Base-by-base conservation (phyloP, 1,140 invertebrate genomes). In the Oncopodura yosiiana region DNA sequence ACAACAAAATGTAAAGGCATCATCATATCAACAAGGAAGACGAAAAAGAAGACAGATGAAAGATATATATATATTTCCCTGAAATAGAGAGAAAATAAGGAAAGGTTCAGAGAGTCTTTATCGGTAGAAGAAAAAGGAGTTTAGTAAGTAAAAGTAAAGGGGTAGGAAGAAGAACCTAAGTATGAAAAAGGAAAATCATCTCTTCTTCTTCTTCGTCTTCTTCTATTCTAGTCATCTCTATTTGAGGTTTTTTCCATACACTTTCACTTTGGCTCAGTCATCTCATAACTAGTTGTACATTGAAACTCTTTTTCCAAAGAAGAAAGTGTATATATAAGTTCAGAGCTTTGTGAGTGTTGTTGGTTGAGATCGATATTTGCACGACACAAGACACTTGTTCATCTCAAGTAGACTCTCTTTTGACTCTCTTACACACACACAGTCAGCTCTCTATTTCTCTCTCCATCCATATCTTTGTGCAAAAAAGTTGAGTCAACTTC, bases 291-390 rank as follows among this genome's bases (percentile, higher is more conserved):
- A 8, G 38, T 41, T 41, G 21, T 11, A 42, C 21, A 42, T 23
- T 42, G 39, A 19, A 16, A 18, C 11, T 18, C 19, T 21, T 0
- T 5, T n/a, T 14, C 26, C 24, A 39, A 8, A 39, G 32, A n/a
- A 42, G 39, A 29, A 34, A 21, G 29, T 21, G 39, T 9, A 51
- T 36, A 42, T 41, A 46, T 46, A 46, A 26, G 43, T 30, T 24
- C 8, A 46, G 44, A 46, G 14, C 29, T 32, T 18, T 30, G 44
- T 19, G 37, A 19, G 18, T 49, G 45, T 55, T 45, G 44, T 49
- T 44, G 53, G 48, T 55, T 48, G 36, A 55, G 53, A 55, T 55
- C 53, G 53, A 55, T 55, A 55, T 44, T 49, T 49, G 19, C 46
- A 37, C 32, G 32, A 38, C 36, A 49, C 27, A 49, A 49, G 46